Percentiles rank a stretch among this genome's conserved stretches.
Evolutionary conservation across 2,113 vertebrate genomes (phyloP).

Genomic region (Camarhynchus parvulus): DNA sequence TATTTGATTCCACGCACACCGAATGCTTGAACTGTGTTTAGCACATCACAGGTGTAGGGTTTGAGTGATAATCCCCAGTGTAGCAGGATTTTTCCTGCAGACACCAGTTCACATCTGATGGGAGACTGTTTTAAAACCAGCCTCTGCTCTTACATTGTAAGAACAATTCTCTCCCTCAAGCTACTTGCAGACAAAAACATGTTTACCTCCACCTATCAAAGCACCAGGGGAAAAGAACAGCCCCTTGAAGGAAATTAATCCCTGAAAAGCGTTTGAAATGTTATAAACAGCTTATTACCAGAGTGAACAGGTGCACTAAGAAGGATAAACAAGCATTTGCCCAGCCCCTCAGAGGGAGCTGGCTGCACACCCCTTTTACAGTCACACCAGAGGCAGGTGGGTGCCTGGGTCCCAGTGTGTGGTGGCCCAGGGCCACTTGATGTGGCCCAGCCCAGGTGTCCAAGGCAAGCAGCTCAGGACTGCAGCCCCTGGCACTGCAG

Average conservation of each 20-base stretch:
- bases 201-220: conserved; percentile 54
- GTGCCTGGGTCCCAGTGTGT: rapidly evolving
- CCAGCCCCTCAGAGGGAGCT: not conserved
- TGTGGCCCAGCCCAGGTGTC: not conserved
- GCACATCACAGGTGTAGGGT: not conserved
- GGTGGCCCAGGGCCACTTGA: not conserved
- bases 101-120: conserved; percentile 23
- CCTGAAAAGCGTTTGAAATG: not conserved
- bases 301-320: not conserved
- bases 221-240: conserved; percentile 4
- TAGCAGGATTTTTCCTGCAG: conserved; percentile 11
- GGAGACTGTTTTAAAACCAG: not conserved
- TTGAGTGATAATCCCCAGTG: not conserved
- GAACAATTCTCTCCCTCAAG: conserved; percentile 25
- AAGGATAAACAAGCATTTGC: conserved; percentile 11
- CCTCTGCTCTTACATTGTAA: not conserved
- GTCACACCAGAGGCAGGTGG: rapidly evolving
- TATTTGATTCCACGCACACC: not conserved
- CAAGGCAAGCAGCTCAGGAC: not conserved
- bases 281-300: not conserved
- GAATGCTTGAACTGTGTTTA: conserved; percentile 1
- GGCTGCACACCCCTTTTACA: not conserved
- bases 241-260: conserved; percentile 48
- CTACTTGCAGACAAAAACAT: conserved; percentile 36
- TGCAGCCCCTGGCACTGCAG: not conserved